A percentile compares a stretch with the other conserved stretches of the same genome.
Conservation (phyloP, 2,888 invertebrate species). For the Drosophila mercatorum region DNA sequence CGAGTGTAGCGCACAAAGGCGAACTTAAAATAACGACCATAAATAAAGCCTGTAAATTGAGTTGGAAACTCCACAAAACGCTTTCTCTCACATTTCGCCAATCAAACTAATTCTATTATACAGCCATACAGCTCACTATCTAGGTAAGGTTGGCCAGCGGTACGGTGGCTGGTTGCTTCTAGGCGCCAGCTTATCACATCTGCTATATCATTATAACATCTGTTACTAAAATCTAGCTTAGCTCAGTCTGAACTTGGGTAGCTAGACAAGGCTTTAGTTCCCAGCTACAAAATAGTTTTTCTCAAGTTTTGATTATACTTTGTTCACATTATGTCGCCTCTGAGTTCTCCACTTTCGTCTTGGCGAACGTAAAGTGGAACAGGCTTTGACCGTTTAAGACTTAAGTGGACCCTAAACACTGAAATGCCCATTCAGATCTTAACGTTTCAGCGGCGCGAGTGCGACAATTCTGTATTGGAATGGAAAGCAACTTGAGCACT, state of each 20-base stretch:
- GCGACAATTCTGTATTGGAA: background rate
- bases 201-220: too few relatives aligned
- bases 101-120: background rate
- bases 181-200: too few relatives aligned
- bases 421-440: constrained; percentile 8
- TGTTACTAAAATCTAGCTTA: too few relatives aligned
- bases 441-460: background rate
- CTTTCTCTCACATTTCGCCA: constrained; percentile 23
- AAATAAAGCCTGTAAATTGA: constrained; percentile 41
- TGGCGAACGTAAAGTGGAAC: background rate
- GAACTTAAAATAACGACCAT: constrained; percentile 57
- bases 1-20: constrained; percentile 23
- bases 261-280: too few relatives aligned
- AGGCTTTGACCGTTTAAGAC: constrained; percentile 3
- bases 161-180: too few relatives aligned
- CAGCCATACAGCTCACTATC: background rate
- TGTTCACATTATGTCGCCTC: background rate
- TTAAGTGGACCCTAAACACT: constrained; percentile 8
- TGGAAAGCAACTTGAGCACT: background rate
- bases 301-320: too few relatives aligned
- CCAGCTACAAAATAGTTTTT: too few relatives aligned
- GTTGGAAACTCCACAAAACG: constrained; percentile 5
- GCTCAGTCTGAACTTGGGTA: too few relatives aligned
- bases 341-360: rapidly evolving
- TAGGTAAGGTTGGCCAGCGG: background rate